Evolutionary conservation across 2,797 vertebrate species (phyloP), one percentile per base, ranked within the genome.

Genomic region (Lepidocolaptes lacrymiger): DNA sequence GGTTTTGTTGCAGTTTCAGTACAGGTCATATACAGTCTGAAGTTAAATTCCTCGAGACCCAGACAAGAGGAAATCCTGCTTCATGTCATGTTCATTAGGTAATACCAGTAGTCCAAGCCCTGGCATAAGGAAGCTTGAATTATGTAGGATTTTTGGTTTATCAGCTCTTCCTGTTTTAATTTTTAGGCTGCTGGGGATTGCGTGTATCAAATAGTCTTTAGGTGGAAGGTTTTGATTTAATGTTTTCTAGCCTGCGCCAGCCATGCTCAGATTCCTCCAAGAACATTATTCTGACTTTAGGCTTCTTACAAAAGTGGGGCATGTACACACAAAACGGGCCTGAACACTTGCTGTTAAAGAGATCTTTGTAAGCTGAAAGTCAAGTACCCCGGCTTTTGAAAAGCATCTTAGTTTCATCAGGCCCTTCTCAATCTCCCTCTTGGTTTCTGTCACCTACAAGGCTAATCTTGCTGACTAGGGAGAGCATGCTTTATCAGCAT

Each of bases 31-130:
- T 7, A 13, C 26, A 56, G 7, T 26, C 36, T 46, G 48, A 30
- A 86, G 55, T 26, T 2, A 64, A 75, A 62, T 34, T 76, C 36
- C 2, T 30, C 77, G 48, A 51, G 37, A 52, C 16, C 17, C 23
- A 44, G 23, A 13, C 4, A 39, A n/a, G 26, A 76, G 24, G 10
- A 66, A 67, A 26, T 52, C 12, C 41, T 87, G 10, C 36, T 84
- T 81, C 21, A 30, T 30, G 54, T 87, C 12, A 2, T 13, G 1
- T 71, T 84, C 12, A 0, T 66, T 2, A 1, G 8, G 20, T 41
- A n/a, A 43, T 39, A 12, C 11, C 7, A 52, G 4, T 39, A 36
- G 11, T 28, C 49, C 52, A 72, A 44, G 7, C 20, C 20, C 13
- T 17, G 20, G 12, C 30, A 26, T 26, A 15, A 74, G 27, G 52